Evolutionary conservation across 2,888 invertebrate species (phyloP).

Genomic region (Campoletis raptor): DNA sequence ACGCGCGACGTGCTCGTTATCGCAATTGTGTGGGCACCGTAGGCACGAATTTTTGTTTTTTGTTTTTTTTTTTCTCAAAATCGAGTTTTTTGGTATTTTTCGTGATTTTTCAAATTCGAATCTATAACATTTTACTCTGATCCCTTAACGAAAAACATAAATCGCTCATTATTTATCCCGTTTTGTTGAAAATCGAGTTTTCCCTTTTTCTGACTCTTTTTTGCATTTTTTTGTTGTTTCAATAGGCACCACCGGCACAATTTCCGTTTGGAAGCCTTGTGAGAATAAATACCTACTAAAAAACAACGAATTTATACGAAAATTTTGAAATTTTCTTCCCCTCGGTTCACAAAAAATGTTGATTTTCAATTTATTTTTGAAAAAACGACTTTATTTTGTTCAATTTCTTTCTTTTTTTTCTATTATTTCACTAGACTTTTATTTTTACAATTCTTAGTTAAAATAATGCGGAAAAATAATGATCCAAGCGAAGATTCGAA

Average conservation of each 20-base stretch:
- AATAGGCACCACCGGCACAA: constrained; percentile 67
- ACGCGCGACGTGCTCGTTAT: constrained; percentile 71
- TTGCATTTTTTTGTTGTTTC: constrained; percentile 18
- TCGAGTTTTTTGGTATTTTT: constrained; percentile 32
- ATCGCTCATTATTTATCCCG: constrained; percentile 1
- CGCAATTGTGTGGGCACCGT: constrained; percentile 62
- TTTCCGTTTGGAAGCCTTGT: constrained; percentile 61
- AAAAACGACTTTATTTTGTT: background rate
- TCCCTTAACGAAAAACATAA: background rate
- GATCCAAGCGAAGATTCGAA: background rate
- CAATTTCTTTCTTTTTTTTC: background rate
- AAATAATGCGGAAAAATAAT: background rate
- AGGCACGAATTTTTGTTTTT: constrained; percentile 68
- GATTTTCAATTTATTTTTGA: background rate
- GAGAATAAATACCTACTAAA: constrained; percentile 33
- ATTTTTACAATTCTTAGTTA: background rate
- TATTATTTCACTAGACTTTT: background rate
- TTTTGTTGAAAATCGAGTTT: constrained; percentile 46
- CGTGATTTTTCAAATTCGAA: background rate
- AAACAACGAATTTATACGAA: constrained; percentile 32
- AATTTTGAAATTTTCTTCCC: background rate
- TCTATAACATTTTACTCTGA: background rate
- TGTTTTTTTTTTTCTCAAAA: constrained; percentile 37
- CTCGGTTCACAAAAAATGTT: background rate
- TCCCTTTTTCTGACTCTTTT: constrained; percentile 16